Conservation (phyloP, 1,140 invertebrate genomes). For the Papilio polyxenes region DNA sequence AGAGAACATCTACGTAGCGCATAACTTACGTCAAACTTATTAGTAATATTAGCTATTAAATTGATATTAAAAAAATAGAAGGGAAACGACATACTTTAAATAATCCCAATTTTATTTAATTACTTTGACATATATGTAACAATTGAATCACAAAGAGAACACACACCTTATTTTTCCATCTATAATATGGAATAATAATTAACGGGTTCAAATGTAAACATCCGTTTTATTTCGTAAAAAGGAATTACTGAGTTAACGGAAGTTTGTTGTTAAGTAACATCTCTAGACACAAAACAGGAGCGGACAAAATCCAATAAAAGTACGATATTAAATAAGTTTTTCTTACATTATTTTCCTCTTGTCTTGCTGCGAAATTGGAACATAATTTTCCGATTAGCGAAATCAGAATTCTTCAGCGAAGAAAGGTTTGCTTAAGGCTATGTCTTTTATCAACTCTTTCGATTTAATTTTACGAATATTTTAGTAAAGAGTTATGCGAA, state of each 20-base stretch:
- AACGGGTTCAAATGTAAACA: slow-evolving; percentile 5
- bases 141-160: neutral
- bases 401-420: slow-evolving; percentile 55
- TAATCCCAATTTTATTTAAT: no score
- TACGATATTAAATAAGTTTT: slow-evolving; percentile 30
- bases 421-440: slow-evolving; percentile 55
- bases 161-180: no score
- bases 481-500: slow-evolving; percentile 31
- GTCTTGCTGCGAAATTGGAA: slow-evolving; percentile 51
- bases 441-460: slow-evolving; percentile 68
- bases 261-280: slow-evolving; percentile 21
- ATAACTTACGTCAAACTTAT: slow-evolving; percentile 48
- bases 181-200: neutral
- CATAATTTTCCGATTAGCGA: slow-evolving; percentile 73
- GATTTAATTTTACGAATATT: slow-evolving; percentile 58
- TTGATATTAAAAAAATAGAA: neutral
- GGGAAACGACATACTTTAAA: neutral
- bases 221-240: neutral
- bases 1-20: slow-evolving; percentile 46
- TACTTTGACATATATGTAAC: no score
- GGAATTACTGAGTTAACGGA: neutral
- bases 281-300: slow-evolving; percentile 9
- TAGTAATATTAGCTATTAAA: neutral
- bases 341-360: slow-evolving; percentile 46
- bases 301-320: slow-evolving; percentile 15